Percentiles rank a stretch among this genome's conserved stretches.
Conservation (phyloP, 2,797 vertebrate genomes). For the Phylloscopus collybita region DNA sequence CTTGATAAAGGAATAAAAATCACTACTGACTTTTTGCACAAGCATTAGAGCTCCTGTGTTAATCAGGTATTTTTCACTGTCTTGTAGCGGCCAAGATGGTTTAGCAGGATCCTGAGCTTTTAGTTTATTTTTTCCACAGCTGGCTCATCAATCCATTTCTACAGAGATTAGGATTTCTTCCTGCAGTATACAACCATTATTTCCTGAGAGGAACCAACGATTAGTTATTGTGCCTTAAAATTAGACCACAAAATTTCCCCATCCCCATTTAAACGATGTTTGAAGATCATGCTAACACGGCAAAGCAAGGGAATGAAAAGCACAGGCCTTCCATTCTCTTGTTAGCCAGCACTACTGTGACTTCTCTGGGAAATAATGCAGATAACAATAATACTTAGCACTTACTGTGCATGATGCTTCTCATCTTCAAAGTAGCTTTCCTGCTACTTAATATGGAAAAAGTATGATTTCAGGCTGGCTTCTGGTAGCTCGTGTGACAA, state of each 20-base stretch:
- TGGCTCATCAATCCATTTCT: not conserved
- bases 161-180: not conserved
- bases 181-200: not conserved
- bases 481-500: slow-evolving; percentile 30
- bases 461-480: slow-evolving; percentile 32
- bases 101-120: not conserved
- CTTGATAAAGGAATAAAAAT: not conserved
- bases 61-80: not conserved
- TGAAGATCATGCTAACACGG: not conserved
- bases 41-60: not conserved
- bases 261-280: not conserved
- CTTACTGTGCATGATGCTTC: not conserved
- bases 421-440: slow-evolving; percentile 23
- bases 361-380: not conserved
- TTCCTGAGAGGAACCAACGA: not conserved
- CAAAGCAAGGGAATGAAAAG: not conserved
- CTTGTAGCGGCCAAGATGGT: not conserved
- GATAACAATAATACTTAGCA: slow-evolving; percentile 8
- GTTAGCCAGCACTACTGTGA: not conserved
- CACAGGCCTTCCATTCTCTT: not conserved
- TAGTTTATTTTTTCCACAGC: not conserved
- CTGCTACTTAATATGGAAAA: slow-evolving; percentile 26
- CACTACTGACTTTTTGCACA: not conserved
- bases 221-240: slow-evolving; percentile 9
- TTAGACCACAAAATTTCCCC: slow-evolving; percentile 22